phyloP scores from a whole-genome alignment of 2,888 invertebrate genomes.

The Epistrophella euchroma region DNA sequence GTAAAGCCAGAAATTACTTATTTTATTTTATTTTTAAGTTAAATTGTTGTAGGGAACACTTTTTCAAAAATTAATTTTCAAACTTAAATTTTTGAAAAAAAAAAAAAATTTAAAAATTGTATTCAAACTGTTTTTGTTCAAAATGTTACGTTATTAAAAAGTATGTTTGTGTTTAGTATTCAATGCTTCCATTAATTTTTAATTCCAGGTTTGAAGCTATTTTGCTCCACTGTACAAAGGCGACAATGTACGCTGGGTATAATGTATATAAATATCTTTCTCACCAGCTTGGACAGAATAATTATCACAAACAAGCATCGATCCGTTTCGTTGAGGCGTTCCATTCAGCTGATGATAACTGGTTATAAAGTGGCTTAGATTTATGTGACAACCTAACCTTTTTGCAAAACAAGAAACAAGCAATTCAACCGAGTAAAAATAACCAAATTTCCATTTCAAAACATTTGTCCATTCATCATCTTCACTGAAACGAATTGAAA shows the following conservation, averaged over 20 bases:
- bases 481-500: not conserved
- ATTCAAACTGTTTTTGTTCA: no score
- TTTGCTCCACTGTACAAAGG: not conserved
- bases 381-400: conserved; percentile 38
- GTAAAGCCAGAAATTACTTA: no score
- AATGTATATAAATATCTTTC: not conserved
- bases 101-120: no score
- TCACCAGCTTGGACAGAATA: not conserved
- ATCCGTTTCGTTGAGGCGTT: conserved; percentile 1
- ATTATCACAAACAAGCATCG: conserved; percentile 20
- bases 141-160: no score
- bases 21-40: no score
- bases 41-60: no score
- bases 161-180: no score
- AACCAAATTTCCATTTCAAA: conserved; percentile 14
- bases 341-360: conserved; percentile 52
- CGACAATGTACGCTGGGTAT: not conserved
- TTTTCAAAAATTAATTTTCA: no score
- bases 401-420: conserved; percentile 30
- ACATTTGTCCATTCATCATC: conserved; percentile 58
- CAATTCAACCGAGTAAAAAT: conserved; percentile 35
- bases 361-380: conserved; percentile 48
- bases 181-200: no score
- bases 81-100: no score
- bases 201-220: not conserved